Evolutionary conservation across 2,113 vertebrate species (phyloP), one percentile per base, ranked within the genome.

Genomic region (Glaucomys volans): DNA sequence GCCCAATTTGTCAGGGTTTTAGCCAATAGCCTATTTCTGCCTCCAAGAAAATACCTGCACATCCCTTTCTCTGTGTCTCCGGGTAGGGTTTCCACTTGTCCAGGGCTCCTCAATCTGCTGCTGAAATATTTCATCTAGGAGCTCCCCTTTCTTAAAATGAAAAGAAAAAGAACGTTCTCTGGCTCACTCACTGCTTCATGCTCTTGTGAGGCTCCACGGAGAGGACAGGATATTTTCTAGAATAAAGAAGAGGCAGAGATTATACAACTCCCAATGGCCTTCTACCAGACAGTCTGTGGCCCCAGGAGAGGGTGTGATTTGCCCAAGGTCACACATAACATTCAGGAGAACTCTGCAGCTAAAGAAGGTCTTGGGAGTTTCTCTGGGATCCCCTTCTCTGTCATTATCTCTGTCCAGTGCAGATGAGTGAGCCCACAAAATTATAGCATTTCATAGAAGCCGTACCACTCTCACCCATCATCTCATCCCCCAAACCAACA

Each of bases 391-490:
- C 59, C 1, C 8, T 30, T 75, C 82, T 84, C 89, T 97, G 96
- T 97, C 91, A 89, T 96, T 91, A 91, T 91, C 77, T 76, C 77
- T 89, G 85, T 66, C 92, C 37, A 9, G n/a, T 18, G 42, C 71
- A 59, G 71, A 80, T 0, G 42, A 66, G 12, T 0, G 0, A 62
- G 50, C 89, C 77, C 64, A 74, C 62, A 42, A 94, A 97, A 95
- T 94, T 50, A 94, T 0, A 97, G 74, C 77, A 5, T 91, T 91
- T 86, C 3, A 17, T 47, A 77, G 77, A 52, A 28, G 79, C 24
- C 32, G 1, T 13, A 3, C 37, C n/a, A 20, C 18, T 66, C n/a
- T 47, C 8, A 7, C 2, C 32, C 42, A 52, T 50, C 2, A 5
- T 79, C 89, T 69, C 84, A 1, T 35, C 32, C 22, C 50, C 30